Conservation (phyloP, 2,113 vertebrate species). For the Sinocyclocheilus anophthalmus region DNA sequence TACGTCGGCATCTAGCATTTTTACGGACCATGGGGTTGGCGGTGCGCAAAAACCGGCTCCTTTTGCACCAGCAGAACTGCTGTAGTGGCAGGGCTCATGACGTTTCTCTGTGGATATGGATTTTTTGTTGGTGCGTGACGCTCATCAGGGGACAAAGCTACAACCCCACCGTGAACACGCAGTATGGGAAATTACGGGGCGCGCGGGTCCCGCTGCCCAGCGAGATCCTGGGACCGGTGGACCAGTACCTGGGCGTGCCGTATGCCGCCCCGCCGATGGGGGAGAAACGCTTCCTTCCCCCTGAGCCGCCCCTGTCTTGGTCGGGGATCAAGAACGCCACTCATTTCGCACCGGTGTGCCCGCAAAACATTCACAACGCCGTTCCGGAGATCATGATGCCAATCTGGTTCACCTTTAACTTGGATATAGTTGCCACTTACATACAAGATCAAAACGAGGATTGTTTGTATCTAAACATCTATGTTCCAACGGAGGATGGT, state of each 20-base stretch:
- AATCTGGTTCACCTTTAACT: constrained; percentile 98
- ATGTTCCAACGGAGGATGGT: constrained; percentile 99
- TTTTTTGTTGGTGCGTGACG: constrained; percentile 79
- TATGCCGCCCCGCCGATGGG: constrained; percentile 89
- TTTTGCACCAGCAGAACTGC: constrained; percentile 76
- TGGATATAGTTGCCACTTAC: constrained; percentile 98
- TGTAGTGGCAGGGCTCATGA: constrained; percentile 71
- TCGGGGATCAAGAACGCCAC: constrained; percentile 97
- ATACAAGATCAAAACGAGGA: constrained; percentile 99
- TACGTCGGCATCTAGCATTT: constrained; percentile 67
- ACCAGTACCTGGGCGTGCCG: constrained; percentile 91
- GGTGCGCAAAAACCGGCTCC: constrained; percentile 67
- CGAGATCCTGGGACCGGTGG: constrained; percentile 96
- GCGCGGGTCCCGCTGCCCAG: constrained; percentile 91
- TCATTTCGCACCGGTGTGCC: constrained; percentile 96
- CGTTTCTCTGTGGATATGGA: constrained; percentile 85
- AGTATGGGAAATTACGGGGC: constrained; percentile 95
- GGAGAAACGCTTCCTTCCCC: constrained; percentile 96
- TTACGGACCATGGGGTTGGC: constrained; percentile 78
- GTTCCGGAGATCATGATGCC: constrained; percentile 99
- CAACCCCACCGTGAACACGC: constrained; percentile 95
- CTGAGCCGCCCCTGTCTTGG: constrained; percentile 94
- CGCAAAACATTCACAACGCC: constrained; percentile 97
- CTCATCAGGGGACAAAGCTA: constrained; percentile 83
- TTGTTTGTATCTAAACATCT: constrained; percentile 99